These are phyloP conservation scores for Drosophila setosimentum DNA, from an alignment of 2,888 invertebrate species.

Conservation along the genomic window DNA sequence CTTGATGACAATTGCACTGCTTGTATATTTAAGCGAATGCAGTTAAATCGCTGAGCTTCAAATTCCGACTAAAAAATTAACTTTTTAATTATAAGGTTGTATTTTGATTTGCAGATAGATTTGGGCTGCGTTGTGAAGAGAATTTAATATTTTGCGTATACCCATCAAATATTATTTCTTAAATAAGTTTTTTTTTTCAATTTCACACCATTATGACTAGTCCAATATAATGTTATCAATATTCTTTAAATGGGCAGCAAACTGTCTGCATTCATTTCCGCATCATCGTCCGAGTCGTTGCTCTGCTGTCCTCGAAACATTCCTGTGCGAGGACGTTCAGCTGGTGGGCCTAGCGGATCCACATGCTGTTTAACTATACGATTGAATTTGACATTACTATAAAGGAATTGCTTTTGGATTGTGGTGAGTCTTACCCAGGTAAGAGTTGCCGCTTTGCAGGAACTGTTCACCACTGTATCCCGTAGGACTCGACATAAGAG, in stretches of 20 bases:
- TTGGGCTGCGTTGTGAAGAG: not conserved
- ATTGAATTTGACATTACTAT: not conserved
- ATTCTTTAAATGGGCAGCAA: constrained; percentile 82
- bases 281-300: constrained; percentile 83
- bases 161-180: too few relatives aligned
- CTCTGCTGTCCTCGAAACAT: constrained; percentile 73
- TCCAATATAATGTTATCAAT: not conserved
- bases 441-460: constrained; percentile 42
- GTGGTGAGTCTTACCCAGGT: constrained; percentile 37
- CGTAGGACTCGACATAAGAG: constrained; percentile 35
- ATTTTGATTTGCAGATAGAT: not conserved
- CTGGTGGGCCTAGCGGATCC: constrained; percentile 84
- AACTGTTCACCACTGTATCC: constrained; percentile 63
- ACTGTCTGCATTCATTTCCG: constrained; percentile 84
- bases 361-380: constrained; percentile 75
- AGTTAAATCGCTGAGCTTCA: not conserved
- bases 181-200: too few relatives aligned
- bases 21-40: not conserved
- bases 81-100: not conserved
- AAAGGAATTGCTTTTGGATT: not conserved
- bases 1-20: not conserved
- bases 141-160: too few relatives aligned
- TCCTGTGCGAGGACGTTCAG: constrained; percentile 85
- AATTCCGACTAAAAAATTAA: not conserved
- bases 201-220: not conserved